Base-by-base conservation (phyloP, 2,113 vertebrate genomes). In the Grantiella picta region DNA sequence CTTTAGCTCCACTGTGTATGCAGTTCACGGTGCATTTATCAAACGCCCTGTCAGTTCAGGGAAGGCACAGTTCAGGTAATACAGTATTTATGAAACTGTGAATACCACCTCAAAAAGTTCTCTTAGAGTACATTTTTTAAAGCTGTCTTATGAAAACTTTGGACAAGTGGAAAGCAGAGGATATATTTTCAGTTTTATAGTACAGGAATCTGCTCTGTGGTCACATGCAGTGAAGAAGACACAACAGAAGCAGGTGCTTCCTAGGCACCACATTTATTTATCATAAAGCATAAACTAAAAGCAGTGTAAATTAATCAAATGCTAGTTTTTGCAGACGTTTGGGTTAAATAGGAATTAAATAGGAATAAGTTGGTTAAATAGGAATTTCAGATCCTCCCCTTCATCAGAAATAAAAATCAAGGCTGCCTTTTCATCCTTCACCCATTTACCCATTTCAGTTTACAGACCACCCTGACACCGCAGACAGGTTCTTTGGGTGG, bases 51-150 rank as follows among this genome's bases (percentile, higher is more conserved):
- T 88, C 92, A 89, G 82, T 95, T 85, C 80, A 75, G 89, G 66
- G 54, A 86, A 80, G 68, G 85, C 68, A 83, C 38, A 75, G 60
- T 86, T 96, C 64, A 82, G 76, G 82, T 93, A 92, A 72, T 89
- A 81, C 9, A 87, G 83, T 81, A 89, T 94, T 94, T 91, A 92
- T 85, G 79, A 92, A 96, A 96, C 71, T 70, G 66, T 73, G 90
- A 95, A 92, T 80, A 70, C 38, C 50, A 70, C 36, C 45, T 64
- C 83, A 83, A 76, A 92, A 96, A 90, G 83, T 90, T 75, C 87
- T 94, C 38, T 45, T 27, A 47, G 18, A 64, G 40, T 64, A 71
- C 36, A 69, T 33, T 94, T 91, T 82, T 90, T 54, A 75, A 90
- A 90, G 63, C 68, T 95, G 63, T 70, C 52, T 83, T 86, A 50